Base-by-base conservation (phyloP, 2,888 invertebrate genomes). In the Entomobrya multifasciata region DNA sequence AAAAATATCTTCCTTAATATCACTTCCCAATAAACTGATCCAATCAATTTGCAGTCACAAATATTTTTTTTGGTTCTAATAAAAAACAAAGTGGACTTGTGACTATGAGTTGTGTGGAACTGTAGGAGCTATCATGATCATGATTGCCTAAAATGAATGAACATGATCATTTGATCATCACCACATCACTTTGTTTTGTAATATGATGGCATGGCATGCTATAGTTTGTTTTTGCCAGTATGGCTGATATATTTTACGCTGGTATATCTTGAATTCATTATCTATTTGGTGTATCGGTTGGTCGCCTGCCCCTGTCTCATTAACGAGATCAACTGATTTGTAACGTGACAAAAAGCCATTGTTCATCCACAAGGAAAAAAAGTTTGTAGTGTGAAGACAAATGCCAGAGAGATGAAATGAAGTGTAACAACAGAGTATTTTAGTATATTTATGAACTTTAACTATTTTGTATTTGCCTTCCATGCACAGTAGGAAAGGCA, bases 241-340 rank as follows among this genome's bases (percentile, higher is more conserved):
- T 36, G 36, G 4, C 8, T 36, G 36, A 36, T 36, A 8, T 36
- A 6, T 36, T 36, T 6, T 36, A 36, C 8, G 8, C 8, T 4
- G 4, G 4, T 8, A 36, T 36, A 36, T 36, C 4, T 8, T 36
- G 36, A 6, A 6, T 36, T 8, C 36, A 36, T 8, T 36, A 36
- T 36, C 36, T 36, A 36, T 36, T 17, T 1, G 17, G 30, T 36
- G 36, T 76, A 76, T 57, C 67, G 70, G 70, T 57, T 70, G 49
- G 81, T 74, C 60, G 78, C 57, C 62, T 76, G 55, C 76, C 30
- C 13, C 76, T 72, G 78, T 72, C 78, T 85, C 72, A 79, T 85
- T 78, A 85, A 78, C 78, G 70, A 72, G 49, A 84, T 57, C 67
- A 77, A 77, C 62, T 77, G 62, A 84, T 62, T 83, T 83, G 81